phyloP scores from a whole-genome alignment of 2,113 vertebrate genomes.

The Cygnus buccinator region DNA sequence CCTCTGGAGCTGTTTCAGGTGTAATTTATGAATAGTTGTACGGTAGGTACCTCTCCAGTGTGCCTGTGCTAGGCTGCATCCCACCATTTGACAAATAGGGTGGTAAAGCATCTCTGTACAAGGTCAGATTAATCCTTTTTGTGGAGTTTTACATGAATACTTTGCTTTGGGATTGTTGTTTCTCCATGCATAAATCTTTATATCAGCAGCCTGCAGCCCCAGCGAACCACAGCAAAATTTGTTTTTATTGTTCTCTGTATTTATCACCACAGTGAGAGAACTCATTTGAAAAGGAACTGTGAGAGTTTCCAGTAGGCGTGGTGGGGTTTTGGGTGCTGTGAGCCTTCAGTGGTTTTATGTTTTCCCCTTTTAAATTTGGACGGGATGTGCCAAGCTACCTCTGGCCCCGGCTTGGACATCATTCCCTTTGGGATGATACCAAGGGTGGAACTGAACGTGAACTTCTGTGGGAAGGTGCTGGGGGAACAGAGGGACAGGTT shows the following conservation, averaged over 20 bases:
- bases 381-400: background rate
- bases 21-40: background rate
- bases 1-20: background rate
- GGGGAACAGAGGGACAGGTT: background rate
- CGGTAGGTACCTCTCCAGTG: background rate
- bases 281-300: background rate
- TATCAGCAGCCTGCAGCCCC: conserved; percentile 28
- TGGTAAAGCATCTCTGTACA: conserved; percentile 9
- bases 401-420: background rate
- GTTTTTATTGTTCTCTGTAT: conserved; percentile 32
- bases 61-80: background rate
- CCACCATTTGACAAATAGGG: background rate
- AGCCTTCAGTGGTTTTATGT: background rate
- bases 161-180: conserved; percentile 52
- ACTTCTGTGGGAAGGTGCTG: background rate
- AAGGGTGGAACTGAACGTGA: background rate
- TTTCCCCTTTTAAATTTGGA: background rate
- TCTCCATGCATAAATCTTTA: conserved; percentile 63
- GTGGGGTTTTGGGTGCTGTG: background rate
- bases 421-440: background rate
- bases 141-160: conserved; percentile 41
- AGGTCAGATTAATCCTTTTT: conserved; percentile 45
- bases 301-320: background rate
- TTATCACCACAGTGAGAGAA: conserved; percentile 24
- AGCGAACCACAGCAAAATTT: conserved; percentile 38